phyloP scores from a whole-genome alignment of 2,797 vertebrate species.

The Rhodeus uyekii region DNA sequence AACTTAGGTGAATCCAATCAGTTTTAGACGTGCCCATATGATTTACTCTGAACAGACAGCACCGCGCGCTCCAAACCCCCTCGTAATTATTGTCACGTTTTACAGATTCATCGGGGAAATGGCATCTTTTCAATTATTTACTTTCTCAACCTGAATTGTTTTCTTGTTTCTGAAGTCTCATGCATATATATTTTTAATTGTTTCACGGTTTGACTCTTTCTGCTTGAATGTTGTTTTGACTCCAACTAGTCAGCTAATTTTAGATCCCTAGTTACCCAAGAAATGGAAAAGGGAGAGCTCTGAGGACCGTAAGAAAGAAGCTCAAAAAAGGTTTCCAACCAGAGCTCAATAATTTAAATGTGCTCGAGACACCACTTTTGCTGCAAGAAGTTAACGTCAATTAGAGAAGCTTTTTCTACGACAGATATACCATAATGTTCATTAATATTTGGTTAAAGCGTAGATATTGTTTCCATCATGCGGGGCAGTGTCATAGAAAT shows the following conservation, averaged over 20 bases:
- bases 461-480: no score
- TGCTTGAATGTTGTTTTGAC: slow-evolving; percentile 29
- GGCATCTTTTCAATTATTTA: slow-evolving; percentile 58
- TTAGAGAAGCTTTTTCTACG: slow-evolving; percentile 45
- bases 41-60: slow-evolving; percentile 43
- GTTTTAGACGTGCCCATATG: background rate
- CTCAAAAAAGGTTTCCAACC: slow-evolving; percentile 45
- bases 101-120: slow-evolving; percentile 37
- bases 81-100: slow-evolving; percentile 51
- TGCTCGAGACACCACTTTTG: slow-evolving; percentile 32
- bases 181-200: slow-evolving; percentile 68
- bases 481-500: background rate
- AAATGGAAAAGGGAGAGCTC: slow-evolving; percentile 59
- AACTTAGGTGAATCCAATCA: background rate
- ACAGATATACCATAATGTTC: slow-evolving; percentile 45
- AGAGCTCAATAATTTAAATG: slow-evolving; percentile 67
- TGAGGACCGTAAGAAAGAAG: slow-evolving; percentile 32
- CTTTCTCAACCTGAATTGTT: slow-evolving; percentile 41
- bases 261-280: slow-evolving; percentile 56
- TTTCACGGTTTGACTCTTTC: slow-evolving; percentile 48
- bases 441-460: background rate
- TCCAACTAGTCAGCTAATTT: slow-evolving; percentile 35
- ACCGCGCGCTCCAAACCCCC: slow-evolving; percentile 17
- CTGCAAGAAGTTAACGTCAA: slow-evolving; percentile 47
- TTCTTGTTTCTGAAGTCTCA: slow-evolving; percentile 54